Conservation (phyloP, 2,888 invertebrate genomes). For the Amblyjoppa proteus region DNA sequence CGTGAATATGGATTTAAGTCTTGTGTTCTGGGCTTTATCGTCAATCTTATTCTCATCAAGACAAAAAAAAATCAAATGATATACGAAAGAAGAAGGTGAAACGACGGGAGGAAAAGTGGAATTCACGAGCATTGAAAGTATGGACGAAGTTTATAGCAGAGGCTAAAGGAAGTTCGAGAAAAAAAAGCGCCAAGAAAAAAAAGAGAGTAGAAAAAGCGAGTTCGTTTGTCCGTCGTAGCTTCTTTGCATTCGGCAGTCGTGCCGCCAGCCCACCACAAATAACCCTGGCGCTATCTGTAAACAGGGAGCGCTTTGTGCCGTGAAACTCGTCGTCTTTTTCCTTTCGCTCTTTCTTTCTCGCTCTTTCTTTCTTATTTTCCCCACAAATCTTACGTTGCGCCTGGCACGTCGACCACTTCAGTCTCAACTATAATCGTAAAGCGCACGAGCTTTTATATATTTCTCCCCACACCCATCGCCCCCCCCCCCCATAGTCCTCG, state of each 20-base stretch:
- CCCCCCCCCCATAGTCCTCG: not conserved
- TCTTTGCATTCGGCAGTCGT: conserved; percentile 72
- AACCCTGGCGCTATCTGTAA: conserved; percentile 74
- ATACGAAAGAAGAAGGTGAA: not conserved
- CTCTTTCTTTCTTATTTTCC: not conserved
- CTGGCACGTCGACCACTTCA: conserved; percentile 22
- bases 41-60: not conserved
- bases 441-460: conserved; percentile 40
- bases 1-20: not conserved
- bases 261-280: conserved; percentile 70
- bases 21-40: not conserved
- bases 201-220: conserved; percentile 49
- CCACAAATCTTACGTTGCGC: conserved; percentile 36
- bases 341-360: conserved; percentile 26
- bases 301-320: conserved; percentile 72
- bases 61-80: not conserved
- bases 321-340: conserved; percentile 50
- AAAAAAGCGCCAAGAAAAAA: conserved; percentile 37
- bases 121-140: conserved; percentile 13
- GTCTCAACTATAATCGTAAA: conserved; percentile 35
- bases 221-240: conserved; percentile 49
- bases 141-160: conserved; percentile 23
- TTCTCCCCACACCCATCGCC: not conserved
- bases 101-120: conserved; percentile 21
- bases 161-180: conserved; percentile 8